phyloP scores from a whole-genome alignment of 2,797 vertebrate species.

The Enteromius trimaculatus region DNA sequence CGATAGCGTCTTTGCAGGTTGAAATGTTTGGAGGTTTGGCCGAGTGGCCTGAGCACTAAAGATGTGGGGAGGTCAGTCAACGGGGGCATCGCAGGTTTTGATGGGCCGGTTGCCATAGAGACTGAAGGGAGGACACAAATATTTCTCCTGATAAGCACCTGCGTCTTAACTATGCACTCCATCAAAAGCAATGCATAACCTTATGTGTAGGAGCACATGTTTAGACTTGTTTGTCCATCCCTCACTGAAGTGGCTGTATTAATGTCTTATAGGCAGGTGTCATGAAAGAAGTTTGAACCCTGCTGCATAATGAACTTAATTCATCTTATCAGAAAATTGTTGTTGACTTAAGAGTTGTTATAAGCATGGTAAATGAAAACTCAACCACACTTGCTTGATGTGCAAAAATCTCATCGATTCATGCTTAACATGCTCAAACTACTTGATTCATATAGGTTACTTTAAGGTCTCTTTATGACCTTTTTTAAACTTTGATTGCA shows the following conservation, averaged over 20 bases:
- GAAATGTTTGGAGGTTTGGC: constrained; percentile 71
- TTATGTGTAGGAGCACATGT: constrained; percentile 24
- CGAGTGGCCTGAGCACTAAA: constrained; percentile 48
- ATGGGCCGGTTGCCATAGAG: constrained; percentile 60
- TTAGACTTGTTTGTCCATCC: constrained; percentile 24
- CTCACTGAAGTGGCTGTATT: constrained; percentile 13
- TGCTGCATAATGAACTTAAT: constrained; percentile 24
- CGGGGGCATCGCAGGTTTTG: constrained; percentile 58
- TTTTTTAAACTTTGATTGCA: neutral
- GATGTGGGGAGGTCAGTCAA: constrained; percentile 52
- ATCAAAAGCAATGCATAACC: constrained; percentile 28
- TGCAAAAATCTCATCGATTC: neutral
- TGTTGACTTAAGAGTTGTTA: neutral
- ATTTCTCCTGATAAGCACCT: constrained; percentile 48
- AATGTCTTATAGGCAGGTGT: constrained; percentile 3
- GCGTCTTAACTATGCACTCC: constrained; percentile 40
- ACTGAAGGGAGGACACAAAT: constrained; percentile 40
- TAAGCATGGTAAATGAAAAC: neutral
- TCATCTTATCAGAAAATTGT: constrained; percentile 4
- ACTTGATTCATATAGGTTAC: neutral
- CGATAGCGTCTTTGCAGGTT: constrained; percentile 66
- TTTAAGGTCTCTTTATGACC: neutral
- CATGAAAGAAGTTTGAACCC: neutral
- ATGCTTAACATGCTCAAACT: neutral
- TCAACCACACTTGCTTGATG: neutral